Conservation (phyloP, 2,797 vertebrate genomes). For the Antennarius maculatus region DNA sequence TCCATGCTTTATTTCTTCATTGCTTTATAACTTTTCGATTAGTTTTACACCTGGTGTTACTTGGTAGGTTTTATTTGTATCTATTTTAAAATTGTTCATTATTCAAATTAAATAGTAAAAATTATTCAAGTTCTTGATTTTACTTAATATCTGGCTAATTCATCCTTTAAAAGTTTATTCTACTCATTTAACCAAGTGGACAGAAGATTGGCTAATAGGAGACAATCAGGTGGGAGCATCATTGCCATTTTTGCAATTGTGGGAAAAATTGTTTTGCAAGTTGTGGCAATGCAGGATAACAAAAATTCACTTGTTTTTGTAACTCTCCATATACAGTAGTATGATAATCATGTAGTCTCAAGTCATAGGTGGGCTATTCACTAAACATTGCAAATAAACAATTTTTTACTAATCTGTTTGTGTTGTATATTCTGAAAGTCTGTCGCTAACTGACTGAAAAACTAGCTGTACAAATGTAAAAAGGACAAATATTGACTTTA, state of each 20-base stretch:
- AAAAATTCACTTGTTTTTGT: no score
- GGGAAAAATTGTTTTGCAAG: no score
- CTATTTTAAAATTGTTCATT: not conserved
- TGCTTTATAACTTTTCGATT: not conserved
- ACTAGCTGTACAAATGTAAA: not conserved
- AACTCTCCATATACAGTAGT: not conserved
- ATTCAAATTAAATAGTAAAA: not conserved
- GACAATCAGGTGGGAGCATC: not conserved
- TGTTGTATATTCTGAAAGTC: not conserved
- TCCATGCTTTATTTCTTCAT: not conserved
- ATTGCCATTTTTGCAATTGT: not conserved
- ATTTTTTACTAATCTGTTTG: not conserved
- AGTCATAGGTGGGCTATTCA: not conserved
- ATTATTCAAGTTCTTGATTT: no score
- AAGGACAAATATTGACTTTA: constrained; percentile 6
- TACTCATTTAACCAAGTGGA: not conserved
- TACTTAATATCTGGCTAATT: no score
- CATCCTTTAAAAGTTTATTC: no score
- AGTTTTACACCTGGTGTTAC: not conserved
- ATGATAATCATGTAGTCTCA: not conserved
- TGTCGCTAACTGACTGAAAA: not conserved
- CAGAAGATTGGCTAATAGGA: not conserved
- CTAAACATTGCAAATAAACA: not conserved
- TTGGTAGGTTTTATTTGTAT: not conserved
- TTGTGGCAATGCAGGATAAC: no score